Evolutionary conservation across 2,797 vertebrate genomes (phyloP).

Genomic region (Steatocranus sp.): DNA sequence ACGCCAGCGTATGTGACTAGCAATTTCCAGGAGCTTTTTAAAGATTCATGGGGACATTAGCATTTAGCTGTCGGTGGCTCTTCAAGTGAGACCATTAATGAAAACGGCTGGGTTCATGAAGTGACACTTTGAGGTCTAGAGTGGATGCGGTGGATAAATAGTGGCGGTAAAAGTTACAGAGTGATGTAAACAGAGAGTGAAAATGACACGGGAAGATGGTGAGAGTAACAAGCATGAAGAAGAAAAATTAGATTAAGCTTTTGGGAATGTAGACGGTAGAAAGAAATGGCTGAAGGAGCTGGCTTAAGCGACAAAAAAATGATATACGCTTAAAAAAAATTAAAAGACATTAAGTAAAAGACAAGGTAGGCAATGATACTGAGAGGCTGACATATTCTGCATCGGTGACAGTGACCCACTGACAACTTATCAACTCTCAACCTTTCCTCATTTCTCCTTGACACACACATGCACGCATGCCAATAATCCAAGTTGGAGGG

Average conservation of each 20-base stretch:
- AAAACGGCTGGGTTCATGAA: constrained; percentile 33
- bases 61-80: constrained; percentile 49
- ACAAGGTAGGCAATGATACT: not conserved
- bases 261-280: not conserved
- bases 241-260: not conserved
- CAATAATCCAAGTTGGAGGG: constrained; percentile 8
- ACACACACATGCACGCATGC: not conserved
- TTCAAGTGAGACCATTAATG: constrained; percentile 38
- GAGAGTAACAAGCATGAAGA: not conserved
- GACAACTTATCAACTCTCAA: constrained; percentile 7
- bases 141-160: not conserved
- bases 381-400: not conserved
- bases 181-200: not conserved
- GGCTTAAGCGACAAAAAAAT: not conserved
- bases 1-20: constrained; percentile 42
- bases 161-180: not conserved
- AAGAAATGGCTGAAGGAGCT: not conserved
- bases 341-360: not conserved
- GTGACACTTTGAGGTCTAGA: constrained; percentile 20
- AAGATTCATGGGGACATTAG: constrained; percentile 69
- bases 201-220: not conserved
- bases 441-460: not conserved
- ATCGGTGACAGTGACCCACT: not conserved
- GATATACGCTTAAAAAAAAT: not conserved
- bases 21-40: constrained; percentile 53